Percentiles rank a stretch among this genome's conserved stretches.
These are phyloP conservation scores for Indicator indicator DNA, from an alignment of 2,113 vertebrate genomes.

Conservation along the genomic window DNA sequence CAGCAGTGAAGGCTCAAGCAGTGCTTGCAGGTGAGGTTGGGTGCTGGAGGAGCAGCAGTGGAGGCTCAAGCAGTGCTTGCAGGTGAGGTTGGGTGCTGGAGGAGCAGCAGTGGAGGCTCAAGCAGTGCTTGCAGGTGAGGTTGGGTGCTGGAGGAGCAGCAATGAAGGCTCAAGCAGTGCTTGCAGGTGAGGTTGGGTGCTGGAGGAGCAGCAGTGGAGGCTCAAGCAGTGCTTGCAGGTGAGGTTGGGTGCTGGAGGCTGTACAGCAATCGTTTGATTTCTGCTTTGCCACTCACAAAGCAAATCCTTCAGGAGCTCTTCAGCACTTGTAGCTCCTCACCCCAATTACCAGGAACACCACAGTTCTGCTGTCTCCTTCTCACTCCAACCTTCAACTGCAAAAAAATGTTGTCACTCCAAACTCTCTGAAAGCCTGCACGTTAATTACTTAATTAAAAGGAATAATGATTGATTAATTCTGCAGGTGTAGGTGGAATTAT, in stretches of 20 bases:
- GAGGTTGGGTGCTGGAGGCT: conserved; percentile 40
- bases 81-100: conserved; percentile 53
- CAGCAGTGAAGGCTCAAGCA: background rate
- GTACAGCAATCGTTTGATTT: background rate
- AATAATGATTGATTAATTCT: conserved; percentile 19
- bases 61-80: background rate
- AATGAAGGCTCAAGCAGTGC: background rate
- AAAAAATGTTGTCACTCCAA: conserved; percentile 6
- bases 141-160: conserved; percentile 33
- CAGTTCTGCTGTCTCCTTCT: background rate
- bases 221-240: background rate
- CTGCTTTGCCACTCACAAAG: background rate
- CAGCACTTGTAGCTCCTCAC: conserved; percentile 26
- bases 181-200: conserved; percentile 41
- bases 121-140: conserved; percentile 22
- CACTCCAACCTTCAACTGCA: background rate
- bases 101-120: background rate
- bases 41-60: conserved; percentile 21
- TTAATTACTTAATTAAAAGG: conserved; percentile 64
- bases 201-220: conserved; percentile 1
- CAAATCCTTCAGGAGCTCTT: conserved; percentile 16
- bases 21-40: conserved; percentile 32
- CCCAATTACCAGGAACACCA: background rate
- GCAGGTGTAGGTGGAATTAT: conserved; percentile 38
- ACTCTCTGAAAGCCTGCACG: background rate